phyloP scores from a whole-genome alignment of 2,113 vertebrate species.

The Phrynosoma platyrhinos region DNA sequence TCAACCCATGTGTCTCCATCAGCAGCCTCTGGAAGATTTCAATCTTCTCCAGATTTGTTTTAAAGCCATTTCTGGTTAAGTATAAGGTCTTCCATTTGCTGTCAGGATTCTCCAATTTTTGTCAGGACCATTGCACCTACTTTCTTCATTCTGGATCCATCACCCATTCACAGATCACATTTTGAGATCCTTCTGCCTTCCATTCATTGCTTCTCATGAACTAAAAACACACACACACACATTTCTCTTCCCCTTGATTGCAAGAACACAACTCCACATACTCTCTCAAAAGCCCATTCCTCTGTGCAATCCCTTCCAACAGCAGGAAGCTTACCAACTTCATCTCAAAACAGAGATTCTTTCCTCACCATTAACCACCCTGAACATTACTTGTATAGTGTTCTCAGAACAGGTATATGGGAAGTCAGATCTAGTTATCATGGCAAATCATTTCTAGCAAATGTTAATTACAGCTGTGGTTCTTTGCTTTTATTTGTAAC shows the following conservation, averaged over 20 bases:
- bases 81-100: background rate
- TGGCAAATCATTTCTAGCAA: background rate
- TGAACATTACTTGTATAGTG: background rate
- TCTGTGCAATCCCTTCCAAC: background rate
- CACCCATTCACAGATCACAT: too few relatives aligned
- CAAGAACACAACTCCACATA: background rate
- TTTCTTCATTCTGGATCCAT: background rate
- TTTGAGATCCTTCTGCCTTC: too few relatives aligned
- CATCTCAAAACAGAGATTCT: too few relatives aligned
- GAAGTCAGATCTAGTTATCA: background rate
- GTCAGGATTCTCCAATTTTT: background rate
- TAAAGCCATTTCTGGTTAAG: background rate
- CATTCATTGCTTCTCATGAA: background rate
- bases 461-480: background rate
- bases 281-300: too few relatives aligned
- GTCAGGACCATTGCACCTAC: background rate
- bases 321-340: background rate
- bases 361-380: too few relatives aligned
- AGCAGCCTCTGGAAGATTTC: background rate
- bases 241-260: background rate
- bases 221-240: background rate
- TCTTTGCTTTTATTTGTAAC: slow-evolving; percentile 22
- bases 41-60: background rate
- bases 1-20: background rate
- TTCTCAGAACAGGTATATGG: background rate